Conservation (phyloP, 1,140 invertebrate genomes). For the Pentalonia nigronervosa region DNA sequence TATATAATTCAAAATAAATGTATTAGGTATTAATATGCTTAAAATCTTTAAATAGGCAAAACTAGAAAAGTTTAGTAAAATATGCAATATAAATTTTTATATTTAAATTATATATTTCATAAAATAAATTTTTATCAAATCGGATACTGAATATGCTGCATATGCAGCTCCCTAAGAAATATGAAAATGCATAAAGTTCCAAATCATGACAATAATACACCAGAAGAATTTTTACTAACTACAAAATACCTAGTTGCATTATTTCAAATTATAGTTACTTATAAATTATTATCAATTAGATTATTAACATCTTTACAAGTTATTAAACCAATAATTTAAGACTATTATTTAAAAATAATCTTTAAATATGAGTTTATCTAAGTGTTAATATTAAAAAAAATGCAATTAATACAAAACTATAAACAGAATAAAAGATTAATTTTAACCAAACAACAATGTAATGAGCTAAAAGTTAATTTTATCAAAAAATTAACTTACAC, state of each 20-base stretch:
- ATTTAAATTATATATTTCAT: too few relatives aligned
- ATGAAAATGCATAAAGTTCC: too few relatives aligned
- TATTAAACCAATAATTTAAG: neutral
- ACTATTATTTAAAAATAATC: neutral
- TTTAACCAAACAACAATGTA: neutral
- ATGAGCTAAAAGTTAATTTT: neutral
- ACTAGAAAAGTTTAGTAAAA: too few relatives aligned
- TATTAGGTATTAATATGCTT: too few relatives aligned
- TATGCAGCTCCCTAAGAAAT: too few relatives aligned
- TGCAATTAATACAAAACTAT: neutral
- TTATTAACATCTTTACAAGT: neutral
- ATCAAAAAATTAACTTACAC: conserved; percentile 29
- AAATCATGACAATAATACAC: too few relatives aligned
- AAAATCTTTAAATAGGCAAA: too few relatives aligned
- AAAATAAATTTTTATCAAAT: too few relatives aligned
- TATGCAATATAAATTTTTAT: too few relatives aligned
- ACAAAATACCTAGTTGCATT: neutral
- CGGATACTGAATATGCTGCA: too few relatives aligned
- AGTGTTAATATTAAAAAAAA: neutral
- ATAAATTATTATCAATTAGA: neutral
- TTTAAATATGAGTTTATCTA: neutral
- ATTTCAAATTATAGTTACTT: neutral
- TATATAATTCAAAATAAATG: too few relatives aligned
- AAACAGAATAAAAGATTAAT: neutral
- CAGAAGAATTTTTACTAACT: neutral